Conservation (phyloP, 2,797 vertebrate species). For the Tympanoctomys barrerae region DNA sequence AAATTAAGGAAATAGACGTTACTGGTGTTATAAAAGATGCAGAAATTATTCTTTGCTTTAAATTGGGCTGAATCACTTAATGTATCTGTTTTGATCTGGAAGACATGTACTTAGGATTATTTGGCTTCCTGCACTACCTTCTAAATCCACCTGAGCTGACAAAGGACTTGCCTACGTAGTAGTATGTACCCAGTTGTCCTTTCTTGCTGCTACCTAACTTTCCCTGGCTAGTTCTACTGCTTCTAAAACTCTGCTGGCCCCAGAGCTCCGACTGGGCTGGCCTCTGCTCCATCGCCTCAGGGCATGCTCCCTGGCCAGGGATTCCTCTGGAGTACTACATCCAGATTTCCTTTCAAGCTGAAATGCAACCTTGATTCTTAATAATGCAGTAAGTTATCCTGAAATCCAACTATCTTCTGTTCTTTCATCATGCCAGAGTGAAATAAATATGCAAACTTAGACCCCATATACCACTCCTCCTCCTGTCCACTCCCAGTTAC, state of each 20-base stretch:
- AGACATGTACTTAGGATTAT: slow-evolving; percentile 41
- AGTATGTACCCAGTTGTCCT: background rate
- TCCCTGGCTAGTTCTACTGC: slow-evolving; percentile 30
- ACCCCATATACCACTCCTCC: background rate
- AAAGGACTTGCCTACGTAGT: background rate
- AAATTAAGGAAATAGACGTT: background rate
- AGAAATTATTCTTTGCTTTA: slow-evolving; percentile 52
- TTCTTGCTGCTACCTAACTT: slow-evolving; percentile 59
- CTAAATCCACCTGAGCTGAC: slow-evolving; percentile 66
- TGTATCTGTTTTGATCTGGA: slow-evolving; percentile 64
- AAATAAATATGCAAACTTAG: slow-evolving; percentile 49
- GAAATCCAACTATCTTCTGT: background rate
- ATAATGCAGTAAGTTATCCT: slow-evolving; percentile 21
- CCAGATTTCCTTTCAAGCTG: slow-evolving; percentile 26
- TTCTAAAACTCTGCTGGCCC: slow-evolving; percentile 50
- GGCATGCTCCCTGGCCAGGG: slow-evolving; percentile 30
- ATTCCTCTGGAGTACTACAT: background rate
- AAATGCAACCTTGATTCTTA: slow-evolving; percentile 16
- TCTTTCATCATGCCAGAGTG: slow-evolving; percentile 26
- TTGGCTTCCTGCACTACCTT: slow-evolving; percentile 26
- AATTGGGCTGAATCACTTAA: slow-evolving; percentile 70
- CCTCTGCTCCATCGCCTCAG: slow-evolving; percentile 11
- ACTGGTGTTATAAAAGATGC: slow-evolving; percentile 24
- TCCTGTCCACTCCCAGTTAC: background rate
- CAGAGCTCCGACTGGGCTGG: background rate